Conservation (phyloP, 2,888 invertebrate genomes). For the Athripsodes cinereus region DNA sequence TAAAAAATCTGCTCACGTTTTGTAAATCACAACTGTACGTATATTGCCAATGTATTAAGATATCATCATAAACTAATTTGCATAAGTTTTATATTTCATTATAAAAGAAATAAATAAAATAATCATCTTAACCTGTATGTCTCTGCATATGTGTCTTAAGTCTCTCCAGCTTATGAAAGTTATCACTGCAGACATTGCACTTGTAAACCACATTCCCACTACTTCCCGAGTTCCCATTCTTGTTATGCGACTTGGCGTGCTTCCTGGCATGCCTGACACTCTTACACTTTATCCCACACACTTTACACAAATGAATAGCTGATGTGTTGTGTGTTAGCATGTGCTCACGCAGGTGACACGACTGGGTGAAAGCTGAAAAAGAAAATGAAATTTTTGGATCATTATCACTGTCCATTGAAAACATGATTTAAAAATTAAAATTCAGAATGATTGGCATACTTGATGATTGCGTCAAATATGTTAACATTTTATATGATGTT, state of each 20-base stretch:
- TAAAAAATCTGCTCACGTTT: too few relatives aligned
- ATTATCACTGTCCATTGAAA: too few relatives aligned
- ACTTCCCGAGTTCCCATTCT: not conserved
- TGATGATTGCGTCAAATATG: too few relatives aligned
- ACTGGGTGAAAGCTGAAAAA: constrained; percentile 18
- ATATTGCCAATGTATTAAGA: too few relatives aligned
- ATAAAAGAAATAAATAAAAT: too few relatives aligned
- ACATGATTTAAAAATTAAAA: too few relatives aligned
- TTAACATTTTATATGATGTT: too few relatives aligned
- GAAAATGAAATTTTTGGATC: too few relatives aligned
- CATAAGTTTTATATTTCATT: too few relatives aligned
- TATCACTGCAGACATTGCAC: constrained; percentile 22
- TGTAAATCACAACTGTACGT: too few relatives aligned
- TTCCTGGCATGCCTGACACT: constrained; percentile 7
- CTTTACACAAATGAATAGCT: constrained; percentile 35
- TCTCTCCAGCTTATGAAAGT: constrained; percentile 19
- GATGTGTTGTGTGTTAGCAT: constrained; percentile 38
- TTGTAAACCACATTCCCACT: constrained; percentile 18
- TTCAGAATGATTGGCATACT: too few relatives aligned
- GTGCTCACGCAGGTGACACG: constrained; percentile 29
- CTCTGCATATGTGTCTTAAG: constrained; percentile 23
- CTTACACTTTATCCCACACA: constrained; percentile 30
- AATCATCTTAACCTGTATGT: constrained; percentile 21
- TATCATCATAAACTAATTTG: too few relatives aligned
- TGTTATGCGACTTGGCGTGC: constrained; percentile 7